Conservation (phyloP, 2,113 vertebrate species). For the Lepus europaeus region DNA sequence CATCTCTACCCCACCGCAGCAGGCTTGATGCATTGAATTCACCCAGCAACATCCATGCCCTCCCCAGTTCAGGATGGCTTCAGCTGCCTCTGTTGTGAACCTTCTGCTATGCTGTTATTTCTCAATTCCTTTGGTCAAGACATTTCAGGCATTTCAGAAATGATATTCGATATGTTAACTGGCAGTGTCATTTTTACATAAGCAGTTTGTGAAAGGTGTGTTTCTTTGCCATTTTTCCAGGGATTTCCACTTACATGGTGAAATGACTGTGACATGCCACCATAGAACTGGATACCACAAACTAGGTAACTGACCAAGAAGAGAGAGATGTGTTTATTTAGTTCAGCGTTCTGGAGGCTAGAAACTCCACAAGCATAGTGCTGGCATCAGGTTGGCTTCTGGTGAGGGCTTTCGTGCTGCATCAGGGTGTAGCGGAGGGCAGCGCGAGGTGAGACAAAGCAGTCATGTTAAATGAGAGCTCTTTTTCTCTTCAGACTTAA, state of each 20-base stretch:
- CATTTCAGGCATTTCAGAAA: conserved; percentile 40
- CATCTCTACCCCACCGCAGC: too few relatives aligned
- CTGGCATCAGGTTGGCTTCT: background rate
- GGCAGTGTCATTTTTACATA: background rate
- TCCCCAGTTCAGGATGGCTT: background rate
- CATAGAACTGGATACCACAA: background rate
- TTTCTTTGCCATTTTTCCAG: background rate
- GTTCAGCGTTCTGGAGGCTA: background rate
- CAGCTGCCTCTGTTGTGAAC: accelerated
- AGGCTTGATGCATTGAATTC: background rate
- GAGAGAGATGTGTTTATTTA: background rate
- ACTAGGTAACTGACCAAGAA: background rate
- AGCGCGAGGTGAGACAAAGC: background rate
- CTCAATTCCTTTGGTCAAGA: background rate
- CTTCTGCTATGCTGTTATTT: background rate
- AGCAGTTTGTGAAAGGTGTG: background rate
- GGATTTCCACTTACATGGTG: background rate
- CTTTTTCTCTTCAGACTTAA: background rate
- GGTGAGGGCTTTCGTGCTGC: background rate
- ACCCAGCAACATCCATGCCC: too few relatives aligned
- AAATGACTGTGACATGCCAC: background rate
- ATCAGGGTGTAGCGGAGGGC: background rate
- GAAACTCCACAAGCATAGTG: background rate
- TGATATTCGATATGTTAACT: background rate
- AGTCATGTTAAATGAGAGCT: too few relatives aligned